Base-by-base conservation (phyloP, 2,888 invertebrate species). In the Tetropium fuscum region DNA sequence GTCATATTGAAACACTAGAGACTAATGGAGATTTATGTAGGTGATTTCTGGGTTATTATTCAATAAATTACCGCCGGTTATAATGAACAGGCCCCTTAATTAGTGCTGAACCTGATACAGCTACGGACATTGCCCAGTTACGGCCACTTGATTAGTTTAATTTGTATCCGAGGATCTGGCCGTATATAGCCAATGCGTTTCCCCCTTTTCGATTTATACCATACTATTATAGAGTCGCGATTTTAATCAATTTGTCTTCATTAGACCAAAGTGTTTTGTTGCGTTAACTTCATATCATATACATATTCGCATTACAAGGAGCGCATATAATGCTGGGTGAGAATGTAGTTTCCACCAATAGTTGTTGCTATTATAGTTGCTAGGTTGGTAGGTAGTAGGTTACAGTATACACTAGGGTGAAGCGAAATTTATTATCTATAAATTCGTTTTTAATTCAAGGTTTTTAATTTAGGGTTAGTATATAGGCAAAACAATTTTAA, bases 1-100 rank as follows among this genome's bases (percentile, higher is more conserved):
- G 70, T 74, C 76, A 75, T 77, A 76, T 77, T 72, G 77, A 73
- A 74, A 76, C 74, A 73, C 73, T 72, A 73, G 70, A 74, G 69
- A 68, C 75, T 81, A 81, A 81, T 80, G 74, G 80, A 80, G 81
- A 81, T 81, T 80, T 80, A 81, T 78, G 76, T 74, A 76, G 78
- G 78, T 77, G 79, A 80, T 81, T 80, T 78, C 77, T 77, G 74
- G 74, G 80, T 81, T 80, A 81, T 81, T 81, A 80, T 80, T 79
- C 81, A 78, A 80, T 80, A 78, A 80, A 80, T 80, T 80, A 79
- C 77, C 74, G 71, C 71, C 72, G 72, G 75, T 77, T 75, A 78
- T 77, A 79, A 79, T 78, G 76, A 78, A 78, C 77, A 75, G 74
- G 73, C 71, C 74, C 76, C 77, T 78, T 79, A 79, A 80, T 80